Base-by-base conservation (phyloP, 2,113 vertebrate species). In the Microcebus griseorufus region DNA sequence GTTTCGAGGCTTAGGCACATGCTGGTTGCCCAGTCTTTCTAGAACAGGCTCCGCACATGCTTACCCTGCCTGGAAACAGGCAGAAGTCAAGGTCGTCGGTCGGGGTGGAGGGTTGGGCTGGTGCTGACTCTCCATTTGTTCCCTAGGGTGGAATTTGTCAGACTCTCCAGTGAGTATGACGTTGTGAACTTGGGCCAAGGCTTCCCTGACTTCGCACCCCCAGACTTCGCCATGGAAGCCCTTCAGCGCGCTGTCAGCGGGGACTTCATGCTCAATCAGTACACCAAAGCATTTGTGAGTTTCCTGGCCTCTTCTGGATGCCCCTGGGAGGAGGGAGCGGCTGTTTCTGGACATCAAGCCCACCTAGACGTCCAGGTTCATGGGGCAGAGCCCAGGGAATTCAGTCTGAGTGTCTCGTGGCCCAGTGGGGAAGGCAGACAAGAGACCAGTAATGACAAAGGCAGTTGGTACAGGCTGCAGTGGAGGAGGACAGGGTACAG, bases 101-200 rank as follows among this genome's bases (percentile, higher is more conserved):
- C 5, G 0, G 16, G 22, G 27, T 23, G 25, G 25, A n/a, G 22
- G 8, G 22, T 2, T 23, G 12, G 12, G 9, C 69, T 13, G 20
- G 11, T 27, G 9, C 82, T 34, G 14, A 83, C 64, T 37, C 53
- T 85, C 65, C 22, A 0, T 81, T 65, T 88, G 60, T 84, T 73
- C 76, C 93, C 60, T 97, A 99, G 99, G 99, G 98, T 99, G 97
- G 99, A 99, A 60, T 99, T 99, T 92, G 96, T 97, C 3, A 96
- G 98, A 48, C 93, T 99, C 70, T 98, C 99, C 72, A 97, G 98
- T 8, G 98, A 99, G 34, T 98, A 99, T 95, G 99, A 99, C 39
- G 95, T 92, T 0, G 99, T 99, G 91, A 99, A 99, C 98, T 98
- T 99, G 60, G 99, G 99, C 37, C 99, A 99, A 83, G 99, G 99